Percentiles rank a stretch among this genome's conserved stretches.
Evolutionary conservation across 2,797 vertebrate species (phyloP).

Genomic region (Argya squamiceps): DNA sequence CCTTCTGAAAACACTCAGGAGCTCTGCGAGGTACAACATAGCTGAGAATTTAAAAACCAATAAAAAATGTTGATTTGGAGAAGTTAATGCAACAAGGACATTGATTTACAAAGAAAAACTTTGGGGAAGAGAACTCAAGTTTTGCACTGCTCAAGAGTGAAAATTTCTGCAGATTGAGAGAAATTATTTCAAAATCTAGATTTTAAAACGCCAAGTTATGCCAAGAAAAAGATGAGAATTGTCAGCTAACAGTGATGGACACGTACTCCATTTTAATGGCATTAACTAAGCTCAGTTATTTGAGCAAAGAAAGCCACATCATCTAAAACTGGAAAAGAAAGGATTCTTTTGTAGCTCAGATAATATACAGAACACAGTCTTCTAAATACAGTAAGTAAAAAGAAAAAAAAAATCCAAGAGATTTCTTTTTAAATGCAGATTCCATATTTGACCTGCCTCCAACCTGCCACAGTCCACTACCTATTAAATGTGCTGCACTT

Average conservation of each 20-base stretch:
- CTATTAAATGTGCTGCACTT: neutral
- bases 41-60: neutral
- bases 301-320: neutral
- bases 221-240: neutral
- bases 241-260: neutral
- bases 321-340: neutral
- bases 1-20: slow-evolving; percentile 6
- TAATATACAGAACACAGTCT: neutral
- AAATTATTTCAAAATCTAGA: neutral
- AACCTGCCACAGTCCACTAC: neutral
- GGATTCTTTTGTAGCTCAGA: neutral
- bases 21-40: neutral
- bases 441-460: neutral
- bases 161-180: neutral
- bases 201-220: neutral
- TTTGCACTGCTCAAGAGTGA: neutral
- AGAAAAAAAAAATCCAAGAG: neutral
- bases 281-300: neutral
- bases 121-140: neutral
- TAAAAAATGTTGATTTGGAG: neutral
- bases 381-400: neutral
- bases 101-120: neutral
- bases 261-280: neutral
- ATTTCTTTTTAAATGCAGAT: neutral
- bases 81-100: neutral